Evolutionary conservation across 2,113 vertebrate species (phyloP), one percentile per base, ranked within the genome.

Genomic region (Choloepus hoffmanni): DNA sequence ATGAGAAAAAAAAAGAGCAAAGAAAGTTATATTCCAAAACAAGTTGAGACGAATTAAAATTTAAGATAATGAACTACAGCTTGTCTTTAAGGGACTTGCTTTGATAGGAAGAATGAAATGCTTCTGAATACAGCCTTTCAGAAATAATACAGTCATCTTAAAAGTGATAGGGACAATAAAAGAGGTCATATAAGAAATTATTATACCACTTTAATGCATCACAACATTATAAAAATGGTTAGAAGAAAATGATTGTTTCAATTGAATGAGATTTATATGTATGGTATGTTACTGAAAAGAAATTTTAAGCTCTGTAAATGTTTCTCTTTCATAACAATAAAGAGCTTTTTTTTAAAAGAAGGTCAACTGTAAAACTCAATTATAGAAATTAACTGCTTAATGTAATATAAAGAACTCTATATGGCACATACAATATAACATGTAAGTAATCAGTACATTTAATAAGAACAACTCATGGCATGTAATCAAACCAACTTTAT

Each of bases 271-370:
- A 73, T 72, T 92, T 85, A 92, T 53, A 72, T 33, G 23, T 72
- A 4, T 21, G 5, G 2, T 58, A 62, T 43, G 19, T 87, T 90
- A 33, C 43, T 50, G 6, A 91, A 78, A 43, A 62, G n/a, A 18
- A 13, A 50, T 72, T 50, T 74, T 33, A 87, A 96, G n/a, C 16
- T 82, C 83, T 70, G 9, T 53, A 68, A 92, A 36, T 53, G 19
- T 40, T 60, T 76, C 1, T 76, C 1, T 92, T 87, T 96, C 30
- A 78, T 72, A 83, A 87, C 30, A 90, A 78, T 72, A 65, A 88
- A 76, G 40, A 12, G 43, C 82, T 67, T 48, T 89, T 78, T 5
- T 83, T 84, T 55, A 55, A 53, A 70, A 55, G 58, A 36, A 82
- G 43, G 26, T 89, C 53, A 68, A 33, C 13, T 58, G 12, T 50